A percentile compares a stretch with the other conserved stretches of the same genome.
These are phyloP conservation scores for Phytoseiulus persimilis DNA, from an alignment of 2,888 invertebrate genomes.

Conservation along the genomic window DNA sequence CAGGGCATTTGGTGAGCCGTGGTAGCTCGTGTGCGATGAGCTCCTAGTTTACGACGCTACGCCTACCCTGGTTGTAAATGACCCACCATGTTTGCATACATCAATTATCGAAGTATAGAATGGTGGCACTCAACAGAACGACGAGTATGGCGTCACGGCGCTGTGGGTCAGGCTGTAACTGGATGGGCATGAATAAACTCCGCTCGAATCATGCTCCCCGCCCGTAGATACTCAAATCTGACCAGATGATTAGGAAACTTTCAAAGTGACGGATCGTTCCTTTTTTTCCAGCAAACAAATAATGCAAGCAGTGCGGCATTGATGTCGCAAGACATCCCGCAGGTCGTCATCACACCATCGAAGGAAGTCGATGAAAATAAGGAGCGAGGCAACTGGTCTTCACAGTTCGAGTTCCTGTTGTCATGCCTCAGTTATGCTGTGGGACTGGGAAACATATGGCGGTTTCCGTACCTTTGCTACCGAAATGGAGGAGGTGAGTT, in stretches of 20 bases:
- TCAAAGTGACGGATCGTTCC: not conserved
- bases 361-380: conserved; percentile 52
- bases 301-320: conserved; percentile 30
- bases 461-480: conserved; percentile 59
- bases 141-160: not conserved
- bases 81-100: not conserved
- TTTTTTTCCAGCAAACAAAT: conserved; percentile 26
- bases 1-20: not conserved
- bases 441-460: conserved; percentile 61
- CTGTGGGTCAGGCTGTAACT: no score
- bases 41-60: not conserved
- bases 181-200: no score
- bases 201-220: no score
- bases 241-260: no score
- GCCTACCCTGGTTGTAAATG: not conserved
- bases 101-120: not conserved
- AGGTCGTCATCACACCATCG: conserved; percentile 44
- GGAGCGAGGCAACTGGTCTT: conserved; percentile 53
- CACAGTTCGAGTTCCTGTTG: conserved; percentile 56
- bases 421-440: conserved; percentile 59
- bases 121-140: not conserved
- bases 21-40: not conserved
- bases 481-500: conserved; percentile 49
- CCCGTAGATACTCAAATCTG: no score
- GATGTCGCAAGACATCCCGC: conserved; percentile 42